phyloP scores from a whole-genome alignment of 2,797 vertebrate genomes.

The Rhabdomys pumilio region DNA sequence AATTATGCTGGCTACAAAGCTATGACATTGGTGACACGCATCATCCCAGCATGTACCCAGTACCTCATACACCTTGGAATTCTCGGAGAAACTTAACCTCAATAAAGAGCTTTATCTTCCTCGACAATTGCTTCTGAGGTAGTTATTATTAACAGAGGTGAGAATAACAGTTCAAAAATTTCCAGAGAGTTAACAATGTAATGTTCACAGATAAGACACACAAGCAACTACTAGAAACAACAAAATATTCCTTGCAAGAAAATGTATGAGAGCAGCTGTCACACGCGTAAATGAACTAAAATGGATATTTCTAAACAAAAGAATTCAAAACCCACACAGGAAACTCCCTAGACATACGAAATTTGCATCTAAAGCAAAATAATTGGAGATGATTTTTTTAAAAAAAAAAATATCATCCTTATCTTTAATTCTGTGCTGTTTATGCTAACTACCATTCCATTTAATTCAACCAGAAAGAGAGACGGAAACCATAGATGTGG shows the following conservation, averaged over 20 bases:
- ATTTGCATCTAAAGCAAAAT: constrained; percentile 47
- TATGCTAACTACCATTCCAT: not conserved
- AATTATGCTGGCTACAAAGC: not conserved
- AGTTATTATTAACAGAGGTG: constrained; percentile 43
- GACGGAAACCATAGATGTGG: not conserved
- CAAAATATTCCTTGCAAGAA: constrained; percentile 41
- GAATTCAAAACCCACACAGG: constrained; percentile 49
- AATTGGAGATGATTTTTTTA: constrained; percentile 22
- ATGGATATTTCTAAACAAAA: constrained; percentile 66
- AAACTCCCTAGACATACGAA: constrained; percentile 43
- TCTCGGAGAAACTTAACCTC: not conserved
- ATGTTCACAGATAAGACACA: not conserved
- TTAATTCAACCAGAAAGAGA: constrained; percentile 5
- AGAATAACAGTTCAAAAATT: constrained; percentile 46
- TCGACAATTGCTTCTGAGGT: not conserved
- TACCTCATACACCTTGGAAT: not conserved
- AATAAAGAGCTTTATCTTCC: not conserved
- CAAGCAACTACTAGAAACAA: constrained; percentile 3
- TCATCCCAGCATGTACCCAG: not conserved
- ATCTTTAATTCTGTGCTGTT: constrained; percentile 23
- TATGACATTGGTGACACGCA: not conserved
- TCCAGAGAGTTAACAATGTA: constrained; percentile 46
- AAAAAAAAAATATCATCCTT: not conserved
- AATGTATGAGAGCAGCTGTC: constrained; percentile 30
- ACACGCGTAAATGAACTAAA: constrained; percentile 14